phyloP scores from a whole-genome alignment of 2,888 invertebrate species.

The Unio pictorum region DNA sequence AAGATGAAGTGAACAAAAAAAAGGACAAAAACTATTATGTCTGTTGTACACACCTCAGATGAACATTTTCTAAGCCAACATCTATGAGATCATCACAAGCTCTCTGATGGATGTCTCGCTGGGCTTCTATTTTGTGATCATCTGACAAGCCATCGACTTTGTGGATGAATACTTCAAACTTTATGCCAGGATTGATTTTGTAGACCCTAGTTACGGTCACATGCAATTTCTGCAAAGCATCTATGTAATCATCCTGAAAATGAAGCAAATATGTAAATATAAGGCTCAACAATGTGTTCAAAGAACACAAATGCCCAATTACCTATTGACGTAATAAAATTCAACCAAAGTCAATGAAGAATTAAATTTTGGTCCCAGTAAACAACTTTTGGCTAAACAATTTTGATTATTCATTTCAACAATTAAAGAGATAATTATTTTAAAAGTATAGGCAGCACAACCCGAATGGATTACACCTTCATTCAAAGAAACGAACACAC shows the following conservation, averaged over 20 bases:
- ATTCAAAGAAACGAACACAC: no score
- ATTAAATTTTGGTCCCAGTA: no score
- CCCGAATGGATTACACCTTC: no score
- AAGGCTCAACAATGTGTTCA: no score
- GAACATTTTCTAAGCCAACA: constrained; percentile 77
- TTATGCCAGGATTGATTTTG: constrained; percentile 95
- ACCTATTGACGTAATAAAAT: no score
- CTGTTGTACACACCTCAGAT: constrained; percentile 58
- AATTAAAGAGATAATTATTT: no score
- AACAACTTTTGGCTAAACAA: no score
- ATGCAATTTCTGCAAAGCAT: constrained; percentile 93
- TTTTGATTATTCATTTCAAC: no score
- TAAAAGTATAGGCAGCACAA: no score
- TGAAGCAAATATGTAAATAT: background rate
- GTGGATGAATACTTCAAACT: constrained; percentile 98
- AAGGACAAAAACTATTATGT: background rate
- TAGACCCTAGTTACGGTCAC: constrained; percentile 94
- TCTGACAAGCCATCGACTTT: constrained; percentile 99
- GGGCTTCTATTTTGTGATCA: constrained; percentile 99
- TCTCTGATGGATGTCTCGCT: constrained; percentile 96
- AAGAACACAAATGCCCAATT: no score
- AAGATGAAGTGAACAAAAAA: background rate
- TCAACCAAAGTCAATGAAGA: no score
- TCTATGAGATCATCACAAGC: constrained; percentile 95
- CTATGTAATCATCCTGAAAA: constrained; percentile 92